Evolutionary conservation across 1,140 invertebrate genomes (phyloP).

Genomic region (Oryzaephilus surinamensis): DNA sequence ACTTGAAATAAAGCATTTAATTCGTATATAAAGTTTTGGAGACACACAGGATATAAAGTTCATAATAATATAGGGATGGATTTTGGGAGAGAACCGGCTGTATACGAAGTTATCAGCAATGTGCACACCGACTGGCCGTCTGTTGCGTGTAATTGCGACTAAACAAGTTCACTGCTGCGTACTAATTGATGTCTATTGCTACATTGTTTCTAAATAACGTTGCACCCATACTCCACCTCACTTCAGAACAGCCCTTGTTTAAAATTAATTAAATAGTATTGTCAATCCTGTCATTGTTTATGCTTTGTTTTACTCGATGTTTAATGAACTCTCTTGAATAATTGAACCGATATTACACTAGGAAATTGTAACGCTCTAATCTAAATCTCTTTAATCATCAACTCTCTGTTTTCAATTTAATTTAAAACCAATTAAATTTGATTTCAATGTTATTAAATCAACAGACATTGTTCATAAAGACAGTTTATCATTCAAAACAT

Average conservation of each 20-base stretch:
- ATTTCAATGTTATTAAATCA: no score
- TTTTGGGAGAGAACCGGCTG: slow-evolving; percentile 12
- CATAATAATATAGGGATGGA: slow-evolving; percentile 10
- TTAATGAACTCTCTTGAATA: slow-evolving; percentile 15
- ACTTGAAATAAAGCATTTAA: no score
- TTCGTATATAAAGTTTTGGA: no score
- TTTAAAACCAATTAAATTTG: no score
- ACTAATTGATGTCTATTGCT: slow-evolving; percentile 37
- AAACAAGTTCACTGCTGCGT: slow-evolving; percentile 37
- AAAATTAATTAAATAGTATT: slow-evolving; percentile 33
- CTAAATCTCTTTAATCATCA: no score
- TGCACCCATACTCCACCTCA: slow-evolving; percentile 11
- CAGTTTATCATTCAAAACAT: no score
- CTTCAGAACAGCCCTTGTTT: slow-evolving; percentile 16
- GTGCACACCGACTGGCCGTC: slow-evolving; percentile 30
- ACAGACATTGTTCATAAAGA: no score
- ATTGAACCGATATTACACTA: slow-evolving; percentile 8
- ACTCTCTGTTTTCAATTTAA: no score
- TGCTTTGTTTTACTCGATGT: slow-evolving; percentile 12
- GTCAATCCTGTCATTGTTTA: slow-evolving; percentile 22
- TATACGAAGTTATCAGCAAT: slow-evolving; percentile 28
- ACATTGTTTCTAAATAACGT: slow-evolving; percentile 34
- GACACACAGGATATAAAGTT: no score
- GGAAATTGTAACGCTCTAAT: not conserved
- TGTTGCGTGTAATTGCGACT: slow-evolving; percentile 38